Conservation (phyloP, 2,888 invertebrate genomes). For the Dynastes maya region DNA sequence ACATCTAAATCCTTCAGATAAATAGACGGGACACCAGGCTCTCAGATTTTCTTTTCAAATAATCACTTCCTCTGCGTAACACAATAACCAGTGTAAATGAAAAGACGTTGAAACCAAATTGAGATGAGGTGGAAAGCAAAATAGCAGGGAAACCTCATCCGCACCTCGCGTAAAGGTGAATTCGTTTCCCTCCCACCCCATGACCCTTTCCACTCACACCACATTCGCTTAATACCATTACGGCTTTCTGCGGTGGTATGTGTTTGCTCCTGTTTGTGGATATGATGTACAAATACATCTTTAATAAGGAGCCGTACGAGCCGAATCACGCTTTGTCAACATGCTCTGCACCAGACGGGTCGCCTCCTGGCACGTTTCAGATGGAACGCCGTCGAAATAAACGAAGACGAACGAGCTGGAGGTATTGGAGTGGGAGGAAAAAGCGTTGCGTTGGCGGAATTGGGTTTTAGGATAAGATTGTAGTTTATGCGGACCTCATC, state of each 20-base stretch:
- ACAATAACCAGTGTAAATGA: too few relatives aligned
- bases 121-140: too few relatives aligned
- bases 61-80: too few relatives aligned
- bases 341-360: background rate
- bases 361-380: background rate
- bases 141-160: too few relatives aligned
- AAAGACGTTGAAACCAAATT: too few relatives aligned
- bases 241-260: background rate
- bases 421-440: background rate
- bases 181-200: too few relatives aligned
- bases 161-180: too few relatives aligned
- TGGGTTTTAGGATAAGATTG: background rate
- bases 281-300: conserved; percentile 27
- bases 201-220: too few relatives aligned
- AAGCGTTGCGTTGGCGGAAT: background rate
- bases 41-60: too few relatives aligned
- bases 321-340: conserved; percentile 32
- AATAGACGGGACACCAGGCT: too few relatives aligned
- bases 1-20: too few relatives aligned
- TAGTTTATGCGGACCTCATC: background rate
- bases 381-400: conserved; percentile 3
- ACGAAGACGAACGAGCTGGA: conserved; percentile 8
- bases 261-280: conserved; percentile 6
- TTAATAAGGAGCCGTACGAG: conserved; percentile 19
- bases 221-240: conserved; percentile 2